These are phyloP conservation scores for Drosophila testacea DNA, from an alignment of 2,888 invertebrate genomes.

Conservation along the genomic window DNA sequence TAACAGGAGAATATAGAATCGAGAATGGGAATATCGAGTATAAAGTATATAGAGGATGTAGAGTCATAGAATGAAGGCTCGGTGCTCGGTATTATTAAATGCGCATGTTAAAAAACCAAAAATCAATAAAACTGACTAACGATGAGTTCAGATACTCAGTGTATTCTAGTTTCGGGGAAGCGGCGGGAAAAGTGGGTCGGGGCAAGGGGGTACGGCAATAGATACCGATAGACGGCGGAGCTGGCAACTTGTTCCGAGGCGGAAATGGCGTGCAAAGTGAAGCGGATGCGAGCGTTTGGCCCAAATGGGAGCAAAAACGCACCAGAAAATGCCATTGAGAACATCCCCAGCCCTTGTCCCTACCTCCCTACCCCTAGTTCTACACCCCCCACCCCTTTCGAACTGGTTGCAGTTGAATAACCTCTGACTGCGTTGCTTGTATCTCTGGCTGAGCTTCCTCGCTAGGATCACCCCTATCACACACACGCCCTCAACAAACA, in stretches of 20 bases:
- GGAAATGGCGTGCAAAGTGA: conserved; percentile 79
- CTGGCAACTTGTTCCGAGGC: conserved; percentile 64
- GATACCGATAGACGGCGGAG: conserved; percentile 54
- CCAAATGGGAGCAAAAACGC: conserved; percentile 75
- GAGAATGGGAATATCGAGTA: neutral
- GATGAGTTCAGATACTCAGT: conserved; percentile 26
- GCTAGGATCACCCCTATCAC: conserved; percentile 53
- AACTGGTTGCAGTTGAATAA: conserved; percentile 72
- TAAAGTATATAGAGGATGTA: neutral
- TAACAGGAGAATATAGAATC: conserved; percentile 1
- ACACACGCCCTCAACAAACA: conserved; percentile 11
- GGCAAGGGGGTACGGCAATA: conserved; percentile 33
- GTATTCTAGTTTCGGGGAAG: conserved; percentile 33
- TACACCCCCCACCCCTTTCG: neutral
- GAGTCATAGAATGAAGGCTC: conserved; percentile 10
- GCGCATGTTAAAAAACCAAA: conserved; percentile 57
- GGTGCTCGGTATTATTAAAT: conserved; percentile 50
- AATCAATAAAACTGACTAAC: conserved; percentile 74
- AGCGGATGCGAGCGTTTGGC: conserved; percentile 75
- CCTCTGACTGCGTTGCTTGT: conserved; percentile 59
- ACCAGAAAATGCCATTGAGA: conserved; percentile 57
- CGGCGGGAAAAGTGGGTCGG: too few relatives aligned
- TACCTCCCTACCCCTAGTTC: too few relatives aligned
- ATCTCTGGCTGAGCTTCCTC: conserved; percentile 32
- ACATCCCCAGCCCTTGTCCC: neutral